A percentile compares a stretch with the other conserved stretches of the same genome.
phyloP scores from a whole-genome alignment of 2,888 invertebrate genomes.

The Cosmia pyralina region DNA sequence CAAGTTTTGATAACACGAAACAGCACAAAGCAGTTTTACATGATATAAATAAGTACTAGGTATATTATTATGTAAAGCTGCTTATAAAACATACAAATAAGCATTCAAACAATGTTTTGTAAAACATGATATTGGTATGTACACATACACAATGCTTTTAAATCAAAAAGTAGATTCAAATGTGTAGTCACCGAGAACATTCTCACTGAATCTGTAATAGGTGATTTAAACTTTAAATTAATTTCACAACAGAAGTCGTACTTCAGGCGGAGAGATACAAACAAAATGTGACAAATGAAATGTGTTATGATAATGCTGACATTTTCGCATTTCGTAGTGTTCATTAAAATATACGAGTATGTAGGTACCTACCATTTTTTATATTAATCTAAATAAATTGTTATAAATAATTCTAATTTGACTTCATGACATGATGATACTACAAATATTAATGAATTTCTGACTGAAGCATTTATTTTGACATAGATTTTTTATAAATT shows the following conservation, averaged over 20 bases:
- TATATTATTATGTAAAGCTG: neutral
- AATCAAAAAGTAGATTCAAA: conserved; percentile 7
- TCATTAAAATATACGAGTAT: no score
- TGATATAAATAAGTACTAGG: neutral
- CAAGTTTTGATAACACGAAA: neutral
- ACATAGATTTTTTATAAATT: no score
- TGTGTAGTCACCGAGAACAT: conserved; percentile 14
- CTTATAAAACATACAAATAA: conserved; percentile 6
- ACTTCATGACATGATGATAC: no score
- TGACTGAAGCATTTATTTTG: no score
- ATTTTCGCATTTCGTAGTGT: no score
- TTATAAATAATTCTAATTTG: no score
- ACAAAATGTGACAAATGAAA: conserved; percentile 22
- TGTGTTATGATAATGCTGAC: conserved; percentile 10
- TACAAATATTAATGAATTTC: no score
- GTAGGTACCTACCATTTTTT: no score
- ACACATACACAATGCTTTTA: neutral
- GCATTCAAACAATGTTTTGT: conserved; percentile 13
- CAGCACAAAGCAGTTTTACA: neutral
- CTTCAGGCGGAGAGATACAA: conserved; percentile 2
- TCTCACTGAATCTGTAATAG: conserved; percentile 17
- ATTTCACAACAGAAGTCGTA: conserved; percentile 12
- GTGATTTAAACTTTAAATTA: conserved; percentile 26
- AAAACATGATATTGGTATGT: neutral
- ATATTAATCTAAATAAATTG: no score